A percentile compares a stretch with the other conserved stretches of the same genome.
These are phyloP conservation scores for Hyposoter dolosus DNA, from an alignment of 2,888 invertebrate genomes.

Conservation along the genomic window DNA sequence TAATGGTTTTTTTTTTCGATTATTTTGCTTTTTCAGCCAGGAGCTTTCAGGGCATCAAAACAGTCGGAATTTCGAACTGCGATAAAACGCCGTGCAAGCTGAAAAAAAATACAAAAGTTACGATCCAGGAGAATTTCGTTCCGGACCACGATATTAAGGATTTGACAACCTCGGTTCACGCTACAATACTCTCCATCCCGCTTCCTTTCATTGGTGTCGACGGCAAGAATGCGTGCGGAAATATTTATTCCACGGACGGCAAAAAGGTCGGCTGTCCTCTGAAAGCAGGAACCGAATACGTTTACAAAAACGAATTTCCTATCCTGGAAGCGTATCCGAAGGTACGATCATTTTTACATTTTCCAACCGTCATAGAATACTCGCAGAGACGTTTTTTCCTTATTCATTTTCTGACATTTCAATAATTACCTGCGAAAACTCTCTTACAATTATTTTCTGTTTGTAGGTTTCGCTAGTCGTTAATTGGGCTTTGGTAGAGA, in stretches of 20 bases:
- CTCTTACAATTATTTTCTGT: slow-evolving; percentile 2
- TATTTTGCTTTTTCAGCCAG: slow-evolving; percentile 84
- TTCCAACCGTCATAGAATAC: not conserved
- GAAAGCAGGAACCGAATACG: slow-evolving; percentile 88
- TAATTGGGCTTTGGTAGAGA: slow-evolving; percentile 87
- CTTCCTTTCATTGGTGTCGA: slow-evolving; percentile 93
- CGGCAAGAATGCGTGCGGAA: slow-evolving; percentile 88
- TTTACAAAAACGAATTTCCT: slow-evolving; percentile 89
- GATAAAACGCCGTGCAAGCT: slow-evolving; percentile 88
- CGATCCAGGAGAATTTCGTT: slow-evolving; percentile 87
- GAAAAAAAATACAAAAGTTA: slow-evolving; percentile 87
- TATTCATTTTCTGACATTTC: slow-evolving; percentile 1
- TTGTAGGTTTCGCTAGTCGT: slow-evolving; percentile 88
- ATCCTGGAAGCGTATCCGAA: slow-evolving; percentile 86
- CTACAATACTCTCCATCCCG: slow-evolving; percentile 87
- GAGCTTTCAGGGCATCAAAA: slow-evolving; percentile 80
- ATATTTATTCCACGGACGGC: slow-evolving; percentile 87
- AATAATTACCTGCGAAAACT: slow-evolving; percentile 30
- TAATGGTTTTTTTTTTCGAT: slow-evolving; percentile 7
- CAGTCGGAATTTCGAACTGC: slow-evolving; percentile 88
- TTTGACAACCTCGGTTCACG: slow-evolving; percentile 88
- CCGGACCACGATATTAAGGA: slow-evolving; percentile 86
- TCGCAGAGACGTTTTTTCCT: not conserved
- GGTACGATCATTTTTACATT: slow-evolving; percentile 81
- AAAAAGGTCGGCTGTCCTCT: slow-evolving; percentile 89